Evolutionary conservation across 2,797 vertebrate species (phyloP).

Genomic region (Pteronotus mesoamericanus): DNA sequence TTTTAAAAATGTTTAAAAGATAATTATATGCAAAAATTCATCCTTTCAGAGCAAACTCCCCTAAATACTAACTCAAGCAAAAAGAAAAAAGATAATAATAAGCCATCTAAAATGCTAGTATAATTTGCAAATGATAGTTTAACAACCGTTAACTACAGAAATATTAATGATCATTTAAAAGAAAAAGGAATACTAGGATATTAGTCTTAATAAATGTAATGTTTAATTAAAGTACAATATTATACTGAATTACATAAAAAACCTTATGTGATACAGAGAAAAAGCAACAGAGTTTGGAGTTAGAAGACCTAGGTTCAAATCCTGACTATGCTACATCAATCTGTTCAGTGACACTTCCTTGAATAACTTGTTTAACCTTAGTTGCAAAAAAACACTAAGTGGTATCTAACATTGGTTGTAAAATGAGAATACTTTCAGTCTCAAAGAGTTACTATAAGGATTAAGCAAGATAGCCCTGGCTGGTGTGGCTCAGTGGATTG

Average conservation of each 20-base stretch:
- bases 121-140: conserved; percentile 8
- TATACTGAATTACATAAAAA: background rate
- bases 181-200: background rate
- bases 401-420: background rate
- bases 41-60: background rate
- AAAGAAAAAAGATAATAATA: conserved; percentile 11
- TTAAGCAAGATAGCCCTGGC: background rate
- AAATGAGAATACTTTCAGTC: background rate
- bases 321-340: background rate
- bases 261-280: background rate
- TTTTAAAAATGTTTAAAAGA: conserved; percentile 32
- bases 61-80: conserved; percentile 23
- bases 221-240: background rate
- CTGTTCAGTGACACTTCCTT: background rate
- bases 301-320: background rate
- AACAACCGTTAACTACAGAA: background rate
- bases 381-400: background rate
- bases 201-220: conserved; percentile 9
- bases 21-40: conserved; percentile 31
- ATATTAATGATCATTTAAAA: conserved; percentile 24
- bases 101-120: conserved; percentile 24
- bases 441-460: background rate
- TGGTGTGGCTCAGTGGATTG: too few species aligned
- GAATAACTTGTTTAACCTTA: background rate
- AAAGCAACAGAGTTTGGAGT: background rate